Evolutionary conservation across 2,797 vertebrate genomes (phyloP), one percentile per base, ranked within the genome.

Genomic region (Xiphophorus birchmanni): DNA sequence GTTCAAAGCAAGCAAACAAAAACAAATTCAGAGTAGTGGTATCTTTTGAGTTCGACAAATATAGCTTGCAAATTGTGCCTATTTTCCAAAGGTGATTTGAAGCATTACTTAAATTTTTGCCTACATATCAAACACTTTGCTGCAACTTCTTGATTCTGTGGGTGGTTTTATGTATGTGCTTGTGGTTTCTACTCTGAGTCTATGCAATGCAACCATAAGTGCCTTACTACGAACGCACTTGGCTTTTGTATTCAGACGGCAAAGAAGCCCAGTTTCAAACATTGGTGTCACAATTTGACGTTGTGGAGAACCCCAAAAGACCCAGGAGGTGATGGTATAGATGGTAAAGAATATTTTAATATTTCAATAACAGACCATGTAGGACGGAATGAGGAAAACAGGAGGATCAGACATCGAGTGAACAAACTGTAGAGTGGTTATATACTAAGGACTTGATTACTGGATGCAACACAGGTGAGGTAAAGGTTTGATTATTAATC

Each of bases 61-160:
- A 42, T 29, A 80, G 78, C 32, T 2, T 26, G 12, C 45, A 47
- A 76, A 77, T n/a, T 80, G 45, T 76, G 4, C 63, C 60, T 1
- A 26, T 69, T 13, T 71, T 69, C 40, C 0, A 67, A 89, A 50
- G 4, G 50, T 65, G 37, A 75, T 42, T 77, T 29, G 37, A 86
- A 56, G 17, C 0, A 0, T 1, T 40, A 48, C 29, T 77, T 73
- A 21, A 26, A 54, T 73, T 11, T 3, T 67, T 26, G 60, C 60
- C 73, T n/a, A 48, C 29, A 45, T 45, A 76, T 26, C 11, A 6
- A 75, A 73, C 52, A 72, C 5, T 37, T n/a, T 35, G 44, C 23
- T 7, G 1, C 5, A 65, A 32, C 2, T 37, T 73, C 11, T 48
- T 40, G 2, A n/a, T 75, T 17, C 48, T 65, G 44, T 6, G 80